Evolutionary conservation across 2,888 invertebrate species (phyloP).

Genomic region (Unio delphinus): DNA sequence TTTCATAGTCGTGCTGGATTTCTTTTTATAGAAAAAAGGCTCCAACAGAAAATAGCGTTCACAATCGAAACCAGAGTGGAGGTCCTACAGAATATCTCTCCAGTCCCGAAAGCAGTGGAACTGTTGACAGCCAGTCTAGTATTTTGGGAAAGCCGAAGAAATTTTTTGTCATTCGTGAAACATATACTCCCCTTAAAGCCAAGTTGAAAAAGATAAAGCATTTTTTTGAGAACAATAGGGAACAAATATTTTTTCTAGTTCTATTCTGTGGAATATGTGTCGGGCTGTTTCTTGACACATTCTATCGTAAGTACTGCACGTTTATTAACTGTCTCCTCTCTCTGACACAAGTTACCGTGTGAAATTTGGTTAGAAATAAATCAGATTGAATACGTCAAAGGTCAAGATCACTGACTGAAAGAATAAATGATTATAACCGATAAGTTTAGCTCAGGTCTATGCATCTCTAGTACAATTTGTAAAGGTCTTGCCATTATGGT

Average conservation of each 20-base stretch:
- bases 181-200: constrained; percentile 59
- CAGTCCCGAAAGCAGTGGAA: no score
- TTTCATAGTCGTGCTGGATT: no score
- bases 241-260: constrained; percentile 76
- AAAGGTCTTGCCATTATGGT: no score
- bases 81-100: no score
- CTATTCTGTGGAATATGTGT: constrained; percentile 75
- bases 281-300: constrained; percentile 76
- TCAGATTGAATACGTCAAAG: no score
- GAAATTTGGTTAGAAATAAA: background rate
- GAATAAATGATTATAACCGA: no score
- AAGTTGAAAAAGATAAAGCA: constrained; percentile 65
- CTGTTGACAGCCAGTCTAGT: no score
- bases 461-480: no score
- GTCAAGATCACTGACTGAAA: no score
- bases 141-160: constrained; percentile 9
- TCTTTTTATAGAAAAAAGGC: no score
- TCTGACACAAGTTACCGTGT: background rate
- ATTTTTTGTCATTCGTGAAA: constrained; percentile 55
- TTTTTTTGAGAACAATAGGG: constrained; percentile 74
- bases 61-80: background rate
- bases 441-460: no score
- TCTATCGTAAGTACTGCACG: constrained; percentile 74
- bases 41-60: no score
- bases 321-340: background rate